Evolutionary conservation across 2,888 invertebrate species (phyloP).

Genomic region (Stictocephala bisonia): DNA sequence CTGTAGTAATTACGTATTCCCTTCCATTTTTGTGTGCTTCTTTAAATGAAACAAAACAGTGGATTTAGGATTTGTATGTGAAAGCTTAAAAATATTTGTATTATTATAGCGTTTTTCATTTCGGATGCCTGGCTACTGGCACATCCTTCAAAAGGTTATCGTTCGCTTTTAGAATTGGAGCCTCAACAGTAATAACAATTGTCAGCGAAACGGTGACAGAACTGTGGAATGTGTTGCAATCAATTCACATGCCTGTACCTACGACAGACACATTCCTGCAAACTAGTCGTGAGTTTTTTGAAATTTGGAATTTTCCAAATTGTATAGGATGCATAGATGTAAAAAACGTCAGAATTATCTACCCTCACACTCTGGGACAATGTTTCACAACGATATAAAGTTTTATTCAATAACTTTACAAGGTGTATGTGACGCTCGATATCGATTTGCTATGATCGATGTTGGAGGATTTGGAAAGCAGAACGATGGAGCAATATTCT

Average conservation of each 20-base stretch:
- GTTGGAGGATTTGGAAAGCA: constrained; percentile 38
- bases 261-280: constrained; percentile 10
- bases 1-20: neutral
- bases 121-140: constrained; percentile 11
- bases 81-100: neutral
- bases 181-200: constrained; percentile 22
- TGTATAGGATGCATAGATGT: constrained; percentile 45
- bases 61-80: too few species aligned
- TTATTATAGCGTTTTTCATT: neutral
- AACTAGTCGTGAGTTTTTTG: constrained; percentile 20
- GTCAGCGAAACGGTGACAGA: constrained; percentile 24
- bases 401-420: constrained; percentile 45
- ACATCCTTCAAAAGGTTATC: neutral
- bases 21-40: neutral
- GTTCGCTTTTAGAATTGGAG: constrained; percentile 16
- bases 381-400: constrained; percentile 44
- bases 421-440: constrained; percentile 42
- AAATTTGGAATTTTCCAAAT: constrained; percentile 47
- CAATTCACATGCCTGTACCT: constrained; percentile 36
- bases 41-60: constrained; percentile 11
- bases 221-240: constrained; percentile 31
- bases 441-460: constrained; percentile 39
- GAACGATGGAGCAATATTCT: constrained; percentile 35
- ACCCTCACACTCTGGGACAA: constrained; percentile 44
- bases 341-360: constrained; percentile 42